Base-by-base conservation (phyloP, 2,113 vertebrate species). In the Rutilus rutilus region DNA sequence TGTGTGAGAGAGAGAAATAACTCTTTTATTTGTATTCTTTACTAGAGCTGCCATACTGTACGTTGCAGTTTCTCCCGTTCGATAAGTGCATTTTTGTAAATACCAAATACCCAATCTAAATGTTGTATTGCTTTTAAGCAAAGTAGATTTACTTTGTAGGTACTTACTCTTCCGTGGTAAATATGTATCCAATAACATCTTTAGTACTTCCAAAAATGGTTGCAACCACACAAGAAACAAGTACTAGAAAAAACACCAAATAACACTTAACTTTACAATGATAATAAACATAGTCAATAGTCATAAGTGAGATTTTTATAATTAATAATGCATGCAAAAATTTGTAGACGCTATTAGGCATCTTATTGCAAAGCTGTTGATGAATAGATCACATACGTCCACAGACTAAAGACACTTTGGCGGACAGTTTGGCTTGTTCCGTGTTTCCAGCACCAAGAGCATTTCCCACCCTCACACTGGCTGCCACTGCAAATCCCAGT, bases 151-250 rank as follows among this genome's bases (percentile, higher is more conserved):
- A 42, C 42, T 47, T 25, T 62, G 60, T 30, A 50, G 23, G 4
- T 27, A 67, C 96, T 90, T 88, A 97, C 97, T 85, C 92, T 84
- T 97, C 97, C 14, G 86, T 92, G 77, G 96, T 98, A 88, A 97
- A 97, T 86, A 97, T 88, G 86, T 96, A 97, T 71, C 92, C 96
- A 50, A 97, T 92, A 64, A 96, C 88, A 0, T 95, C 81, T 86
- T 94, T 96, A 0, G 94, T 54, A 23, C 89, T 78, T 19, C 89
- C 93, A 23, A 97, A 73, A 39, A 94, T 74, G 0, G 71, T 52
- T 75, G 93, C 90, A 82, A 94, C 90, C 50, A 95, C 74, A 82
- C 96, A 93, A 0, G 95, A 93, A 4, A 92, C 81, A 8, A 92
- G 33, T 30, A 86, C 97, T 98, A 92, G 7, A 88, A 88, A 65